phyloP scores from a whole-genome alignment of 2,113 vertebrate species.

The Cromileptes altivelis region DNA sequence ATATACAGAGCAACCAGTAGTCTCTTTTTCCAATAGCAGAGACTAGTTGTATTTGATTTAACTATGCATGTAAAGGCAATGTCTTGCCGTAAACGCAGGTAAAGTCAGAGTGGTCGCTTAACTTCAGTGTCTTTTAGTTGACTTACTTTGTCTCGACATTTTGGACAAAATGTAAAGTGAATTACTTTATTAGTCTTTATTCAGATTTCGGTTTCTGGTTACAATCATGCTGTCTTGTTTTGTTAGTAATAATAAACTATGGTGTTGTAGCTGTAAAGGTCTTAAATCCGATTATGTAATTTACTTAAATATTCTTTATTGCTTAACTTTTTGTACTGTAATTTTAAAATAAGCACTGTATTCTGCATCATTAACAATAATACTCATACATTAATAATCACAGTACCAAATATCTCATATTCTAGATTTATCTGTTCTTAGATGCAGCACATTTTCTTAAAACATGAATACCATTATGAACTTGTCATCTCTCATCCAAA shows the following conservation, averaged over 20 bases:
- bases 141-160: too few relatives aligned
- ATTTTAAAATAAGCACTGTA: background rate
- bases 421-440: background rate
- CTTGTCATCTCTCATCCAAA: background rate
- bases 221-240: background rate
- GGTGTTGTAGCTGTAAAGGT: background rate
- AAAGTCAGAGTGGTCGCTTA: background rate
- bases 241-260: too few relatives aligned
- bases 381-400: too few relatives aligned
- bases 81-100: background rate
- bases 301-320: background rate
- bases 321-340: background rate
- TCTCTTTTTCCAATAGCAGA: too few relatives aligned
- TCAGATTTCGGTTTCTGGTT: background rate
- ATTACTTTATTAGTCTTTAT: background rate
- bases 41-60: background rate
- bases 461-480: background rate
- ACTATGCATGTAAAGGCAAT: too few relatives aligned
- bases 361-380: background rate
- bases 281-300: background rate
- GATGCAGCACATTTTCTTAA: background rate
- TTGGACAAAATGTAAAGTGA: too few relatives aligned
- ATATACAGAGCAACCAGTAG: too few relatives aligned
- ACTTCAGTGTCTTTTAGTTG: too few relatives aligned
- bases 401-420: too few relatives aligned